Evolutionary conservation across 2,113 vertebrate genomes (phyloP).

Genomic region (Dicrurus megarhynchus): DNA sequence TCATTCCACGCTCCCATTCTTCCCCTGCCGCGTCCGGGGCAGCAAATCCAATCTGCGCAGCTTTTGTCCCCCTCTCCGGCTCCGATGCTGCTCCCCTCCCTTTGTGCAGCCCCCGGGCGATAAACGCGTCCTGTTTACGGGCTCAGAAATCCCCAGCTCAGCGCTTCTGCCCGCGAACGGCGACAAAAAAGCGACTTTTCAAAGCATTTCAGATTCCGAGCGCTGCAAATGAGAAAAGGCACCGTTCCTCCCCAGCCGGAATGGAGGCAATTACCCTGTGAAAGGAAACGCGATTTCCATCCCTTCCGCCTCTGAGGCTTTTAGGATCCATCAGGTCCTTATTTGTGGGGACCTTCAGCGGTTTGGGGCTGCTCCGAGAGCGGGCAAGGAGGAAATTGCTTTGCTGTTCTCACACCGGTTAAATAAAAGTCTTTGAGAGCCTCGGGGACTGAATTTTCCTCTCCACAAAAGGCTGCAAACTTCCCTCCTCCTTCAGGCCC

Average conservation of each 20-base stretch:
- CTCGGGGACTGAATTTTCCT: not conserved
- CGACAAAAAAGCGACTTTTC: not conserved
- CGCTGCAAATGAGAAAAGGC: not conserved
- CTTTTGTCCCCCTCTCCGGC: not conserved
- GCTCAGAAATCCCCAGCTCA: constrained; percentile 3
- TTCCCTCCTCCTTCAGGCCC: not conserved
- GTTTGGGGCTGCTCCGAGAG: not conserved
- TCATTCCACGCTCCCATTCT: not conserved
- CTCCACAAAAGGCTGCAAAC: not conserved
- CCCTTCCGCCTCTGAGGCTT: not conserved
- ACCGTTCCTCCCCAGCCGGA: not conserved
- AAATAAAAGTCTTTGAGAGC: not conserved
- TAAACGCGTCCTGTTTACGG: not conserved
- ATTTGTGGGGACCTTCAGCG: not conserved
- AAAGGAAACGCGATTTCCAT: constrained; percentile 13
- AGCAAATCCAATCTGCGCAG: not conserved
- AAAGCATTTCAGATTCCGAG: not conserved
- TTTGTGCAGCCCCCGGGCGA: not conserved
- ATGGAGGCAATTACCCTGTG: not conserved
- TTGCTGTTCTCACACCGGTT: not conserved
- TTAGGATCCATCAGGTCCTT: not conserved
- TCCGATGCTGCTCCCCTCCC: not conserved
- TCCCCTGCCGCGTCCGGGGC: not conserved
- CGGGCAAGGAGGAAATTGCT: not conserved
- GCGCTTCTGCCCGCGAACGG: not conserved